Evolutionary conservation across 2,888 invertebrate genomes (phyloP), one percentile per base, ranked within the genome.

Genomic region (Tribolium freemani): DNA sequence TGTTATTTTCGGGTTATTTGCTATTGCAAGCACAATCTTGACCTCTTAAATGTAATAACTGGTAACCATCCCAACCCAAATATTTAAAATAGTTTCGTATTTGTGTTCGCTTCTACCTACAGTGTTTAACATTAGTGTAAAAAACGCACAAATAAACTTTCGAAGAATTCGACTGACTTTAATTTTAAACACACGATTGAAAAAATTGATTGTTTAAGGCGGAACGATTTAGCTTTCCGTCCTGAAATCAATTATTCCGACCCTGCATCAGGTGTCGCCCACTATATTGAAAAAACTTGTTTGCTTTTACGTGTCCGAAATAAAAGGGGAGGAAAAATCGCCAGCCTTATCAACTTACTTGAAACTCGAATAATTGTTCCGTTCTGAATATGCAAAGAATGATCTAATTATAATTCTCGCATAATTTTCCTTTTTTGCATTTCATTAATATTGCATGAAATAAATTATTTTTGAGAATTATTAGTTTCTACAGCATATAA

Each of bases 381-480:
- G 31, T 57, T 69, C 58, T 74, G 73, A 76, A 76, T 75, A 73
- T 76, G 70, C 75, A 75, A 64, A 64, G 69, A 72, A 74, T 67
- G 67, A 69, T 69, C 72, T 72, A 77, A 74, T 76, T 76, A 73
- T 70, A 75, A 76, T 73, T 72, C 73, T 66, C 50, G 77, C 71
- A 77, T 77, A 77, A 73, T 75, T 76, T 77, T 72, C 71, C 72
- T 73, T 73, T 70, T 76, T 69, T 60, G 61, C 68, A 68, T 69
- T 63, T 57, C 72, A 77, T 76, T 70, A 77, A 77, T 77, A 76
- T 77, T 77, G 64, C 70, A 77, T 73, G 73, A 72, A 74, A 64
- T 76, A 76, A 76, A 77, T 75, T 74, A 75, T 67, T 71, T 72
- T 70, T 76, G 21, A 21, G 3, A 21, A 21, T 21, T 3, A 21